These are phyloP conservation scores for Calameuta pallipes DNA, from an alignment of 2,888 invertebrate genomes.

Conservation along the genomic window DNA sequence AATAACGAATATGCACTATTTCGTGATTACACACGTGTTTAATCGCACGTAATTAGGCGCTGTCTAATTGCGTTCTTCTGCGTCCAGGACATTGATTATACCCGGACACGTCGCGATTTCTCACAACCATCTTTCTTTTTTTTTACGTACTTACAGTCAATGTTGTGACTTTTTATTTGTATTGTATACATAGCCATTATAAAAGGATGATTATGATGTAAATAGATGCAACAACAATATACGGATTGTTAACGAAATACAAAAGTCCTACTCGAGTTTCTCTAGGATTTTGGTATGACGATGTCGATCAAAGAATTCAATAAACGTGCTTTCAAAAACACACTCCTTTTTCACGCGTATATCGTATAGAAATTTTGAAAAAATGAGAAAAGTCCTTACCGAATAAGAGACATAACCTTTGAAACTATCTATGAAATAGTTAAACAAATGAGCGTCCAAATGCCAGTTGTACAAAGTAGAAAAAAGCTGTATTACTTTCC, in stretches of 20 bases:
- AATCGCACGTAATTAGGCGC: neutral
- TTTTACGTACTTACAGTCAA: constrained; percentile 14
- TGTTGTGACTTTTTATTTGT: constrained; percentile 21
- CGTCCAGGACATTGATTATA: neutral
- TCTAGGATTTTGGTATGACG: neutral
- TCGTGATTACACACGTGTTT: neutral
- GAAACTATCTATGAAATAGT: neutral
- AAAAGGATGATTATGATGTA: constrained; percentile 24
- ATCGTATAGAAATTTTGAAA: neutral
- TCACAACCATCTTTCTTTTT: constrained; percentile 2
- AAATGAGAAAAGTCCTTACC: neutral
- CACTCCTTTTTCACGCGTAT: neutral
- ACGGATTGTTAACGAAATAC: constrained; percentile 26
- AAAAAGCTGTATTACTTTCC: neutral
- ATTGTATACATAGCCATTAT: constrained; percentile 18
- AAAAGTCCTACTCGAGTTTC: constrained; percentile 16
- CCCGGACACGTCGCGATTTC: constrained; percentile 5
- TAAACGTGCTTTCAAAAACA: neutral
- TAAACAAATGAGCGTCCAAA: neutral
- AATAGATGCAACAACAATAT: constrained; percentile 25
- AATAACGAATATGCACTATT: neutral
- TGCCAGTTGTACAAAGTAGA: neutral
- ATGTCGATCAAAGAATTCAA: neutral
- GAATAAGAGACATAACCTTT: neutral
- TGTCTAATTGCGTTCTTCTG: neutral